Conservation (phyloP, 2,888 invertebrate genomes). For the Nemoura dubitans region DNA sequence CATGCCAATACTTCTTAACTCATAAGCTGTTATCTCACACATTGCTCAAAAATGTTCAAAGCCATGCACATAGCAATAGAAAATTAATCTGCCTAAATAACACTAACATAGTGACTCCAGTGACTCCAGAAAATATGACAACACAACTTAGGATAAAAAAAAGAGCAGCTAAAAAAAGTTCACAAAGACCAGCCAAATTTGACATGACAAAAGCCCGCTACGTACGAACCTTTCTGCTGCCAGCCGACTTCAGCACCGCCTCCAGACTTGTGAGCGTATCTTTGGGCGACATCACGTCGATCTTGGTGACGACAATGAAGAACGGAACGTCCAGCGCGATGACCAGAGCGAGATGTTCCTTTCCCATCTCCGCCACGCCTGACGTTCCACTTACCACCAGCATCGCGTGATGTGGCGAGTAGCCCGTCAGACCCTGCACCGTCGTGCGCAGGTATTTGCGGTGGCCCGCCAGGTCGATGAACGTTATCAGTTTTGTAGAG, state of each 20-base stretch:
- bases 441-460: conserved; percentile 96
- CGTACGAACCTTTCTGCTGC: conserved; percentile 64
- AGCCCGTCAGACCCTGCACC: conserved; percentile 91
- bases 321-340: conserved; percentile 86
- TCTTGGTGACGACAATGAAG: conserved; percentile 93
- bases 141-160: too few species aligned
- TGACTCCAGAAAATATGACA: too few species aligned
- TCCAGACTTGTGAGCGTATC: conserved; percentile 68
- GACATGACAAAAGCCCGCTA: too few species aligned
- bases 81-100: too few species aligned
- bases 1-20: too few species aligned
- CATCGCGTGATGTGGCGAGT: conserved; percentile 92
- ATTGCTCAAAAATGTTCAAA: too few species aligned
- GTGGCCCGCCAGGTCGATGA: conserved; percentile 96
- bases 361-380: conserved; percentile 83
- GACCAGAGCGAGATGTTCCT: conserved; percentile 89
- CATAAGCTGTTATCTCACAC: too few species aligned
- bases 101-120: too few species aligned
- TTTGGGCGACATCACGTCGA: conserved; percentile 73
- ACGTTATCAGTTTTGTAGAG: conserved; percentile 92
- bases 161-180: too few species aligned
- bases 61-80: too few species aligned
- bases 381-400: conserved; percentile 84
- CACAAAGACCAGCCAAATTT: too few species aligned
- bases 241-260: conserved; percentile 71